Evolutionary conservation across 2,888 invertebrate genomes (phyloP).

Genomic region (Ophion costatus): DNA sequence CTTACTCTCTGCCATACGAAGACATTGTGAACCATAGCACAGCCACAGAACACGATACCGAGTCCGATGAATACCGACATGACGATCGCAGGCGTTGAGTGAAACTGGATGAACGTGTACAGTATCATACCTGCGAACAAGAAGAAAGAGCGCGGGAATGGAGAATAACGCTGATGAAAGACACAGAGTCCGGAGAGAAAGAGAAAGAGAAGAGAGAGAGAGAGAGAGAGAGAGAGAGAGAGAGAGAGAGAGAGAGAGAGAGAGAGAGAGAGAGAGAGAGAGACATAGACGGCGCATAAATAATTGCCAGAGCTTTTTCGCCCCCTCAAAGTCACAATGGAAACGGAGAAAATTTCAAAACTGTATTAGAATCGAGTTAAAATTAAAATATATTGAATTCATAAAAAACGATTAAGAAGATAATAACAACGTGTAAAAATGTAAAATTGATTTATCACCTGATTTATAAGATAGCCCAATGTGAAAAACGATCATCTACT

Average conservation of each 20-base stretch:
- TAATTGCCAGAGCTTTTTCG: slow-evolving; percentile 19
- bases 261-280: slow-evolving; percentile 2
- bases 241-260: background rate
- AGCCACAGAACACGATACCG: slow-evolving; percentile 95
- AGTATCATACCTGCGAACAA: slow-evolving; percentile 92
- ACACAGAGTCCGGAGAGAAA: background rate
- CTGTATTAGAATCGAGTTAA: background rate
- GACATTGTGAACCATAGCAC: slow-evolving; percentile 97
- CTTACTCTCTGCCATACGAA: slow-evolving; percentile 94
- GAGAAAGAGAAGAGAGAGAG: background rate
- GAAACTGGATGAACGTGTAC: slow-evolving; percentile 96
- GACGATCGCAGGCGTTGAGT: slow-evolving; percentile 95
- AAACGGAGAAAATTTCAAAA: background rate
- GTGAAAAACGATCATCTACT: no score
- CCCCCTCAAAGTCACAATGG: slow-evolving; percentile 4
- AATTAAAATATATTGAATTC: background rate
- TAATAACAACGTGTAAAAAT: no score
- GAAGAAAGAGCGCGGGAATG: slow-evolving; percentile 6
- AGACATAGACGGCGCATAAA: slow-evolving; percentile 16
- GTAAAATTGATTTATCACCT: no score
- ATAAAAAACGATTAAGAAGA: background rate
- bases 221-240: slow-evolving; percentile 4
- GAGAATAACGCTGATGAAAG: slow-evolving; percentile 28
- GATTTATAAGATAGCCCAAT: no score
- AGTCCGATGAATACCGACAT: slow-evolving; percentile 95